These are phyloP conservation scores for Sipha flava DNA, from an alignment of 1,140 invertebrate genomes.

Conservation along the genomic window DNA sequence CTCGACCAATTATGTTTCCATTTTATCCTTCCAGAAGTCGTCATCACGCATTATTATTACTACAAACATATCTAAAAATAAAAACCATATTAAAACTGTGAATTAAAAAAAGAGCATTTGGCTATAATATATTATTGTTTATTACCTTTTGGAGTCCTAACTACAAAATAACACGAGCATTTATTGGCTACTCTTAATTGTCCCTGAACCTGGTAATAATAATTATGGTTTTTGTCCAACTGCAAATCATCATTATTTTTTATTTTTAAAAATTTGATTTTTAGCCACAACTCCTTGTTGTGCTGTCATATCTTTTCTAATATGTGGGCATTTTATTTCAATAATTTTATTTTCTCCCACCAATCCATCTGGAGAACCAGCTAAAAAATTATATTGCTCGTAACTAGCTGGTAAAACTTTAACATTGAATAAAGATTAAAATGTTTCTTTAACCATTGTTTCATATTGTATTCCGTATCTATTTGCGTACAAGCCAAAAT, in stretches of 20 bases:
- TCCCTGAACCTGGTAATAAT: background rate
- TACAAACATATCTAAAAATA: background rate
- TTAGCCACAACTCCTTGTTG: background rate
- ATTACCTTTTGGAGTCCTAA: background rate
- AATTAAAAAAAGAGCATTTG: background rate
- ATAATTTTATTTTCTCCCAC: background rate
- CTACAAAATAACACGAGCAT: background rate
- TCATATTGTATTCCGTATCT: background rate
- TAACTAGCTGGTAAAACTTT: background rate
- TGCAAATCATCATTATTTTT: background rate
- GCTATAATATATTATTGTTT: background rate
- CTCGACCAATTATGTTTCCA: background rate
- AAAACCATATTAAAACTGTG: background rate
- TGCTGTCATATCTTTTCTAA: background rate
- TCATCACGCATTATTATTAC: background rate
- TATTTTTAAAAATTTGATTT: background rate
- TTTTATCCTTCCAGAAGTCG: background rate
- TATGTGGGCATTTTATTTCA: conserved; percentile 3
- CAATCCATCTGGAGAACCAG: background rate
- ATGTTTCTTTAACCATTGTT: background rate
- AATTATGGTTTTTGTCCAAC: background rate
- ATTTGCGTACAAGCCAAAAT: background rate
- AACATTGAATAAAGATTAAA: background rate
- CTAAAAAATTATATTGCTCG: background rate
- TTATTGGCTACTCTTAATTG: background rate